Evolutionary conservation across 2,888 invertebrate species (phyloP).

Genomic region (Pollenia amentaria): DNA sequence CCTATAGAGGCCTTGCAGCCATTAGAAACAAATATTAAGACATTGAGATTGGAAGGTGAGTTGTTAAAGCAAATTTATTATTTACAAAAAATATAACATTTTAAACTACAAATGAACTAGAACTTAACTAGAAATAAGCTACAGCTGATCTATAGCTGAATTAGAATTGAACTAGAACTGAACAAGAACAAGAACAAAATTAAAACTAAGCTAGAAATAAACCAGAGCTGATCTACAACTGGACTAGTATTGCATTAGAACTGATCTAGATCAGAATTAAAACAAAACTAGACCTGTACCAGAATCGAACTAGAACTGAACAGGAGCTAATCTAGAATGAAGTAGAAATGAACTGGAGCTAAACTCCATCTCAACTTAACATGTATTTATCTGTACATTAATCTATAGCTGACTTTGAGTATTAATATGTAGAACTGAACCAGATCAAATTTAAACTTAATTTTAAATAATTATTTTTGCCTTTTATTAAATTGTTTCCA

Average conservation of each 20-base stretch:
- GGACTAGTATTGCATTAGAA: neutral
- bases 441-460: too few species aligned
- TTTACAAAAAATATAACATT: neutral
- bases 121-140: too few species aligned
- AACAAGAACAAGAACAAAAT: too few species aligned
- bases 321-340: neutral
- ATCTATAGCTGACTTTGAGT: too few species aligned
- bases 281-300: too few species aligned
- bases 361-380: neutral
- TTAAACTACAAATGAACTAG: too few species aligned
- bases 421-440: too few species aligned
- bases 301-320: neutral
- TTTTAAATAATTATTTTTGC: neutral
- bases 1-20: conserved; percentile 91
- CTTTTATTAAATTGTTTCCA: conserved; percentile 38
- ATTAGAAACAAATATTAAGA: conserved; percentile 92
- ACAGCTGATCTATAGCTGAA: too few species aligned
- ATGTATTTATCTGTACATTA: too few species aligned
- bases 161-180: too few species aligned
- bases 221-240: neutral
- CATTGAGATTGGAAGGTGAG: conserved; percentile 92
- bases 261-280: too few species aligned
- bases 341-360: neutral
- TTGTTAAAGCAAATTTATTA: neutral
- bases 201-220: too few species aligned